Evolutionary conservation across 1,140 invertebrate species (phyloP), one percentile per base, ranked within the genome.

Genomic region (Lepidurus arcticus): DNA sequence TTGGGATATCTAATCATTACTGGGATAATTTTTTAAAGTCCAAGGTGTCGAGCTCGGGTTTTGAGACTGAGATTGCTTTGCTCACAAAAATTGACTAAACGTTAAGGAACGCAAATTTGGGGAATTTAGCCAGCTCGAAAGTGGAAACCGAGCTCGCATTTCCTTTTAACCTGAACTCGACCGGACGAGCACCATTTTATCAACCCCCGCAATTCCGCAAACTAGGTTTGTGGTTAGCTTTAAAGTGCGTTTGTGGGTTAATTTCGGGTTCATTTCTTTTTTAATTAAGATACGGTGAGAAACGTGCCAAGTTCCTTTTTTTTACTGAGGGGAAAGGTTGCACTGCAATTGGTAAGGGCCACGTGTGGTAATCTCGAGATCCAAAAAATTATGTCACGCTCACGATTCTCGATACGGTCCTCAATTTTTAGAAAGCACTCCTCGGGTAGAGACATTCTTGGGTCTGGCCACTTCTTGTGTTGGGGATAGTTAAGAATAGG

Each of bases 351-450:
- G 16, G 16, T n/a, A 21, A 65, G 53, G 21, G 53, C 53, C 53
- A 65, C 53, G 53, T 65, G 53, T 65, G 53, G 53, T 65, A 65
- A n/a, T 65, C 16, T 13, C 53, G 16, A 65, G 53, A 65, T 65
- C 34, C 34, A 34, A 34, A 65, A 65, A 65, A 21, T n/a, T 65
- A 21, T 65, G 53, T 65, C 53, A 65, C 53, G 53, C 53, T 65
- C 53, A 65, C 53, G 53, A 65, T 65, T 65, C 53, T 65, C 16
- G 53, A 65, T 65, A 65, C 53, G 53, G 53, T 65, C 53, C 53
- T 65, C 21, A 65, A n/a, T 65, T 21, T 65, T 65, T 65, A n/a
- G 13, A 65, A 65, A 65, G 53, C 53, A 65, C 53, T n/a, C 53
- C 21, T 65, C 16, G 21, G 53, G 21, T 65, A 13, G 53, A 21